Base-by-base conservation (phyloP, 2,113 vertebrate species). In the Epinephelus cyanopodus region DNA sequence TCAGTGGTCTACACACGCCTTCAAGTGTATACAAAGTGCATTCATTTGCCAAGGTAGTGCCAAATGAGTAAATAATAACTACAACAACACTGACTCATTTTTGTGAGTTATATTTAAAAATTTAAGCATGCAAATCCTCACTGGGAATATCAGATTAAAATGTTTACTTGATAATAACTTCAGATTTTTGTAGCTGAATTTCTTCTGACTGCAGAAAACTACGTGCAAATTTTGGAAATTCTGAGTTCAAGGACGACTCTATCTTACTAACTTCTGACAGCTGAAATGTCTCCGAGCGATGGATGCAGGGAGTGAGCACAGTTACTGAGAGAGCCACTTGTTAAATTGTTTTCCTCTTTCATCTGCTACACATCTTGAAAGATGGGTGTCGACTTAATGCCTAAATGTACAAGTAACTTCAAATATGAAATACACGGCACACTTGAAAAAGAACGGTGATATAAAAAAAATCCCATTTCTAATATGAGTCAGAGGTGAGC, bases 261-360 rank as follows among this genome's bases (percentile, higher is more conserved):
- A 8, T 29, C 29, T 29, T 29, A 29, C 29, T 39, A 21, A 62
- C 2, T 56, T 37, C 45, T 50, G 18, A 77, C 47, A 66, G 23
- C 54, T 71, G 27, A 75, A 70, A 64, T 39, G 33, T 71, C 21
- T 68, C 11, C 21, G 54, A 39, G 39, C 47, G 68, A 33, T 27
- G 13, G 12, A n/a, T 5, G 48, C 15, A 45, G 33, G 33, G 33
- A 74, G 23, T 47, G 18, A 50, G 4, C 8, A 27, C 33, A 79
- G 17, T 45, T 62, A 69, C 68, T 73, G 7, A 61, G 5, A 50
- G 19, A 64, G 18, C 8, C 15, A 61, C 48, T 14, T 39, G 21
- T 50, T 29, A 54, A 53, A 56, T 48, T 13, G 17, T 72, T 66
- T 75, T n/a, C 2, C 13, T 10, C 17, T 72, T 65, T 72, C 10